Evolutionary conservation across 2,113 vertebrate species (phyloP), one percentile per base, ranked within the genome.

Genomic region (Limnothrissa miodon): DNA sequence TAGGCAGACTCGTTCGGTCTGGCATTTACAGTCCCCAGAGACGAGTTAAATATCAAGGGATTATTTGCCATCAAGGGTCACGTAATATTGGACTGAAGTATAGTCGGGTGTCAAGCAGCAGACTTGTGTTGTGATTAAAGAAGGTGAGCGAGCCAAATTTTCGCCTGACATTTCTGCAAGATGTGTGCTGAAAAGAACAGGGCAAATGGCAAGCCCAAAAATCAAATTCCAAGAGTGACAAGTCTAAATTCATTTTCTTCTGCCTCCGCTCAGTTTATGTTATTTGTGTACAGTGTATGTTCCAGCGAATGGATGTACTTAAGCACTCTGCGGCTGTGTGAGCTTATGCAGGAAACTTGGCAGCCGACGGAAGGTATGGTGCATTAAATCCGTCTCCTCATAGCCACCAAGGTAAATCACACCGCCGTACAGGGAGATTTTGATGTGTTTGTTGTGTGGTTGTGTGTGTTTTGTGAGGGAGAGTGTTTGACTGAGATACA

Each of bases 401-500:
- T 25, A 62, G n/a, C 56, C 56, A 29, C 29, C 62, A 70, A 70
- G 13, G 8, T 33, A 70, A 33, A 29, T 29, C 4, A 29, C 25
- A 9, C n/a, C 11, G 59, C 13, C 11, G 13, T 66, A 0, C 59
- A 66, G n/a, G 6, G 48, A 19, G 13, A 51, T 15, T 15, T 51
- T 1, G 17, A 0, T 51, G 25, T 70, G n/a, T 70, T 10, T 66
- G 23, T 66, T 36, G 59, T 81, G 79, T 53, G 39, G 51, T 79
- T 78, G 29, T 87, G 85, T 80, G 80, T 13, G 15, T 87, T 89
- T 87, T 86, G 78, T 48, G 59, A 21, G 23, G 53, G 36, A 1
- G 5, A 81, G 80, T 46, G 42, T 85, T 82, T 46, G 33, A 46
- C 62, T 70, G 80, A 87, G 79, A 62, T 70, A 79, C 80, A 83